Conservation (phyloP, 2,797 vertebrate species). For the Astyanax mexicanus region DNA sequence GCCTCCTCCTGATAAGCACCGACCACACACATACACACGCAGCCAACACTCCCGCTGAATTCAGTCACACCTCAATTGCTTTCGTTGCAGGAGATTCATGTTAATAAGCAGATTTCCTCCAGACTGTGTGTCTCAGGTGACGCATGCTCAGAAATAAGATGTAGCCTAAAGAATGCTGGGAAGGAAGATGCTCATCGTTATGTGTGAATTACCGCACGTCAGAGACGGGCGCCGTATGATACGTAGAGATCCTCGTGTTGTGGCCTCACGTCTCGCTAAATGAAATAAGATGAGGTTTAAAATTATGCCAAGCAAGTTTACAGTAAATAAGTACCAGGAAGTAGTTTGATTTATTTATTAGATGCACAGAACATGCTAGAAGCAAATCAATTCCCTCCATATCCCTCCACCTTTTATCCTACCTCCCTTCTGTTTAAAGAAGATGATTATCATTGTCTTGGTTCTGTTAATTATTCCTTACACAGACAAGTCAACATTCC, state of each 20-base stretch:
- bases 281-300: neutral
- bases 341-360: constrained; percentile 7
- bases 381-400: constrained; percentile 13
- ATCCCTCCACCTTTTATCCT: constrained; percentile 17
- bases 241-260: constrained; percentile 1
- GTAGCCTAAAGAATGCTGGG: constrained; percentile 14
- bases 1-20: constrained; percentile 67
- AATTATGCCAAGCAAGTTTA: constrained; percentile 1
- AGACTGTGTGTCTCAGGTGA: constrained; percentile 41
- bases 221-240: constrained; percentile 7
- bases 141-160: constrained; percentile 24
- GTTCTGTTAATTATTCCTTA: constrained; percentile 54
- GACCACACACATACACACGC: constrained; percentile 53
- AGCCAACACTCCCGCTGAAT: constrained; percentile 58
- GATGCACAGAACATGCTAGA: constrained; percentile 21
- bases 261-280: neutral
- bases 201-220: neutral
- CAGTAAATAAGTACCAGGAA: neutral
- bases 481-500: constrained; percentile 53
- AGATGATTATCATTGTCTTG: constrained; percentile 48
- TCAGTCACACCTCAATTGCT: constrained; percentile 56
- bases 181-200: constrained; percentile 15
- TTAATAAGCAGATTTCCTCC: constrained; percentile 59
- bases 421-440: constrained; percentile 34
- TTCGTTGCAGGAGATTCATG: constrained; percentile 56